Evolutionary conservation across 2,113 vertebrate species (phyloP).

Genomic region (Takifugu bimaculatus): DNA sequence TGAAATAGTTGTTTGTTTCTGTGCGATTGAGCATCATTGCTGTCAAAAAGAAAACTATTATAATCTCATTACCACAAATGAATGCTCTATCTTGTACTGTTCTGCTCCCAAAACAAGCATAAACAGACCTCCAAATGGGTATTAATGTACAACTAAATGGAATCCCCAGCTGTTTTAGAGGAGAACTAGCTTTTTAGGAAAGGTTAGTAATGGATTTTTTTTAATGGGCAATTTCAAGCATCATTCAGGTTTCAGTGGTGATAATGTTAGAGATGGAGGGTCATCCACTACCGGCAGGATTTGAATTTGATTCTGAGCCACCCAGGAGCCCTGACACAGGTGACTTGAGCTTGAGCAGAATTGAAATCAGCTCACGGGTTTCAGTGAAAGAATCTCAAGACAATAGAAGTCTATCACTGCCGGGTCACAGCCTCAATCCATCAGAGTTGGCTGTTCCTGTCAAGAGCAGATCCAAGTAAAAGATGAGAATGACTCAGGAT

Average conservation of each 20-base stretch:
- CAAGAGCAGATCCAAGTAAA: conserved; percentile 43
- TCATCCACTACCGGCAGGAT: not conserved
- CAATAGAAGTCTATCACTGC: conserved; percentile 57
- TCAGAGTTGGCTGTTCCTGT: conserved; percentile 48
- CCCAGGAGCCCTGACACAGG: not conserved
- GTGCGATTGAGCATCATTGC: too few relatives aligned
- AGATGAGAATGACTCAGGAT: conserved; percentile 33
- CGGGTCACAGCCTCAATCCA: conserved; percentile 60
- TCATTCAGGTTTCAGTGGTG: too few relatives aligned
- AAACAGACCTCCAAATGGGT: too few relatives aligned
- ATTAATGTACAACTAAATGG: too few relatives aligned
- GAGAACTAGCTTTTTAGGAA: too few relatives aligned
- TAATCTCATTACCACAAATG: too few relatives aligned
- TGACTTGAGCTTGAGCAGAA: conserved; percentile 20
- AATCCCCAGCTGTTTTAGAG: too few relatives aligned
- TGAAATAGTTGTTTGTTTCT: too few relatives aligned
- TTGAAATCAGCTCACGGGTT: conserved; percentile 45
- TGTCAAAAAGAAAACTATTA: too few relatives aligned
- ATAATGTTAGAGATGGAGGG: not conserved
- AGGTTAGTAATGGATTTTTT: too few relatives aligned
- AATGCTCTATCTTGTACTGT: not conserved
- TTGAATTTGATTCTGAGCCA: conserved; percentile 26
- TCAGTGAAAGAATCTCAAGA: conserved; percentile 27
- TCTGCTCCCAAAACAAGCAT: not conserved
- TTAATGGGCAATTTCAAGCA: too few relatives aligned